A percentile compares a stretch with the other conserved stretches of the same genome.
Conservation (phyloP, 2,888 invertebrate species). For the Ferdinandea cuprea region DNA sequence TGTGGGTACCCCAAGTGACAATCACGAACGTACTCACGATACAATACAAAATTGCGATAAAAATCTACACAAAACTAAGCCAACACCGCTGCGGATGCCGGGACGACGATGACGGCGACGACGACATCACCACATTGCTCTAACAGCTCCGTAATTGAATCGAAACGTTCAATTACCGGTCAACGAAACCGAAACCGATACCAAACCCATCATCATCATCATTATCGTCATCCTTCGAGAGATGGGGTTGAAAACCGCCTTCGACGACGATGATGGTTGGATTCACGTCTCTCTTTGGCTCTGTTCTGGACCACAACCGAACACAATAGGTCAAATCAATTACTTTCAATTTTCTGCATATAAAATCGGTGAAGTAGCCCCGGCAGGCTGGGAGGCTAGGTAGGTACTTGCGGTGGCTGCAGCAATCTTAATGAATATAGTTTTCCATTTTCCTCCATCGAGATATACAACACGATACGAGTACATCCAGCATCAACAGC, state of each 20-base stretch:
- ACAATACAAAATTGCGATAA: constrained; percentile 8
- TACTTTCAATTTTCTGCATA: constrained; percentile 75
- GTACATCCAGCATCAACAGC: constrained; percentile 10
- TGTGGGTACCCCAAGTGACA: constrained; percentile 44
- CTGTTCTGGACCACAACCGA: constrained; percentile 65
- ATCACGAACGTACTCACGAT: constrained; percentile 40
- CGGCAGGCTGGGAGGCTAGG: constrained; percentile 7
- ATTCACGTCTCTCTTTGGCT: constrained; percentile 36
- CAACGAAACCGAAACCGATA: constrained; percentile 55
- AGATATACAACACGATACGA: constrained; percentile 28
- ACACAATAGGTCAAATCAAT: constrained; percentile 74
- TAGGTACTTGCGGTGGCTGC: constrained; percentile 50
- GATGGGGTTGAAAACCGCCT: constrained; percentile 39
- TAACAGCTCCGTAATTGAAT: constrained; percentile 62
- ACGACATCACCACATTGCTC: constrained; percentile 22
- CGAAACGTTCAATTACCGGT: constrained; percentile 68
- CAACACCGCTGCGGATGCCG: neutral
- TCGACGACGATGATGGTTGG: constrained; percentile 26
- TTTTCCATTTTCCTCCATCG: constrained; percentile 66
- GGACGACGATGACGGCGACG: too few relatives aligned
- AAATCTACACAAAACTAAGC: constrained; percentile 21
- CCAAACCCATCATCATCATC: constrained; percentile 63
- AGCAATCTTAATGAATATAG: constrained; percentile 71
- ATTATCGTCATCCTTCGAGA: constrained; percentile 22
- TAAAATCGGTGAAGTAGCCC: constrained; percentile 55